These are phyloP conservation scores for Hephaestus fuliginosus DNA, from an alignment of 2,797 vertebrate species.

Conservation along the genomic window DNA sequence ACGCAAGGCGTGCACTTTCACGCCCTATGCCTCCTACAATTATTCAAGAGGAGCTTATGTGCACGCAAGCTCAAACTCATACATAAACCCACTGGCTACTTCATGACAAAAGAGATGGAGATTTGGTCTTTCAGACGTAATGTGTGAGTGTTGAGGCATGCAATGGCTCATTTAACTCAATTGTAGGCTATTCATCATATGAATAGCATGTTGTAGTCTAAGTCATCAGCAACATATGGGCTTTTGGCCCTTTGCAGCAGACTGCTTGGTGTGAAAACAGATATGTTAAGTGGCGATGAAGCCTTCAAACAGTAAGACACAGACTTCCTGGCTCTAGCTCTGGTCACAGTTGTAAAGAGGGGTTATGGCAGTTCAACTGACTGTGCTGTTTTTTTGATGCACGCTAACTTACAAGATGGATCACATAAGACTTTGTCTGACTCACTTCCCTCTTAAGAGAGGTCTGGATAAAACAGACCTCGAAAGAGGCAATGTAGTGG, in stretches of 20 bases:
- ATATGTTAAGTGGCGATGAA: constrained; percentile 32
- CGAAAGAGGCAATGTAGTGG: constrained; percentile 44
- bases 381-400: constrained; percentile 43
- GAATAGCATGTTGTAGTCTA: constrained; percentile 15
- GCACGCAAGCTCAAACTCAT: constrained; percentile 69
- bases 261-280: constrained; percentile 58
- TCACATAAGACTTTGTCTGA: constrained; percentile 44
- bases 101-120: constrained; percentile 63
- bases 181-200: constrained; percentile 39
- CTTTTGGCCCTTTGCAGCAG: constrained; percentile 39
- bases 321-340: constrained; percentile 56
- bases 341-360: constrained; percentile 43
- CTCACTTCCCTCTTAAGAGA: constrained; percentile 61
- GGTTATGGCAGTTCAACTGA: constrained; percentile 73
- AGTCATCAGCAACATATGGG: constrained; percentile 40
- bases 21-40: constrained; percentile 67
- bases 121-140: constrained; percentile 35
- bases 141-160: constrained; percentile 43
- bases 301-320: constrained; percentile 51
- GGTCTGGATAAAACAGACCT: constrained; percentile 39
- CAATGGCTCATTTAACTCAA: constrained; percentile 46
- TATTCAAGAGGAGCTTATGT: constrained; percentile 66
- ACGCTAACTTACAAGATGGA: constrained; percentile 40
- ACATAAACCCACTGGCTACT: constrained; percentile 57
- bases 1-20: constrained; percentile 69